These are phyloP conservation scores for Laticauda laticaudata DNA, from an alignment of 2,113 vertebrate species.

Conservation along the genomic window DNA sequence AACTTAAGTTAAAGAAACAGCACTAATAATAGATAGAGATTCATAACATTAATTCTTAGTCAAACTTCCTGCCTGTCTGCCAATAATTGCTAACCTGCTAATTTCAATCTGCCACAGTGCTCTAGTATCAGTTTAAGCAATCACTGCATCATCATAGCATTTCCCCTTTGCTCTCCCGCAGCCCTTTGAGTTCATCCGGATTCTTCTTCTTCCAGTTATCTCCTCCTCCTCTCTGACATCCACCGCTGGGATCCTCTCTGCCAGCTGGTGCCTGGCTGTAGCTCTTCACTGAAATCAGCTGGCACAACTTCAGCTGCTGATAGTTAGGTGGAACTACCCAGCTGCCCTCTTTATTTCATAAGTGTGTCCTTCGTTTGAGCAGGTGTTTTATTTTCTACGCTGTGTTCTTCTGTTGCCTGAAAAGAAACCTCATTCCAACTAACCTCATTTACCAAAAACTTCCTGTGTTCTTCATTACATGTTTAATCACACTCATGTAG, in stretches of 20 bases:
- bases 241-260: slow-evolving; percentile 17
- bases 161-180: background rate
- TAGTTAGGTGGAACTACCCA: slow-evolving; percentile 23
- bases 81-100: slow-evolving; percentile 13
- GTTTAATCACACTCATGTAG: background rate
- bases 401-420: background rate
- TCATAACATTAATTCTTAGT: background rate
- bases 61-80: background rate
- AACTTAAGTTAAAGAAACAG: background rate
- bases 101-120: background rate
- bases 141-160: background rate
- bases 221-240: background rate
- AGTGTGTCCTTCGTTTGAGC: background rate
- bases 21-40: background rate
- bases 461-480: background rate
- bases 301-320: slow-evolving; percentile 28
- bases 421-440: background rate
- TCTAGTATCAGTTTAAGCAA: background rate
- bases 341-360: slow-evolving; percentile 14
- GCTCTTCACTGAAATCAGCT: slow-evolving; percentile 22
- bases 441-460: background rate
- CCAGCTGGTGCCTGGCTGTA: background rate
- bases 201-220: background rate
- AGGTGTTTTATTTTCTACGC: background rate
- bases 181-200: background rate